These are phyloP conservation scores for Drosophila serrata DNA, from an alignment of 1,140 invertebrate species.

Conservation along the genomic window DNA sequence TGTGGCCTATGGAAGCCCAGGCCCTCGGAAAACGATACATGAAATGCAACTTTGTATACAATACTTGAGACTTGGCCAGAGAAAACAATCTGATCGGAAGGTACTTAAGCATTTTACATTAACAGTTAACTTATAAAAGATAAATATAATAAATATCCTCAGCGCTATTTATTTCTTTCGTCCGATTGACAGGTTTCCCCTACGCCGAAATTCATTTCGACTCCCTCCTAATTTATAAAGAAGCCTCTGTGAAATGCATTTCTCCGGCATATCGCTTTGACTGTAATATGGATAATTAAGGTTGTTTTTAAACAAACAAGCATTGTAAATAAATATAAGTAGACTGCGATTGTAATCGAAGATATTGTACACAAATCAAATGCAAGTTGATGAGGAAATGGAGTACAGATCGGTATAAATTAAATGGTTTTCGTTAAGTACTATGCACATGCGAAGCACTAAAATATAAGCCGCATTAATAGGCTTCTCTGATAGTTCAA, in stretches of 20 bases:
- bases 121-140: conserved; percentile 58
- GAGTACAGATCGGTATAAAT: conserved; percentile 3
- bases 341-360: conserved; percentile 35
- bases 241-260: conserved; percentile 58
- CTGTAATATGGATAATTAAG: conserved; percentile 32
- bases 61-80: neutral
- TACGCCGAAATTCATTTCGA: conserved; percentile 30
- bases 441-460: too few species aligned
- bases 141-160: conserved; percentile 65
- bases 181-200: conserved; percentile 72
- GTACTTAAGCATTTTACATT: conserved; percentile 2
- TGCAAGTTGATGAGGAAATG: conserved; percentile 1
- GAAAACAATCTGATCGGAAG: neutral
- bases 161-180: conserved; percentile 55
- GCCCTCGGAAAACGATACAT: conserved; percentile 57
- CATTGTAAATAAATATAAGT: conserved; percentile 24
- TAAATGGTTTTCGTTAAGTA: conserved; percentile 33
- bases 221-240: conserved; percentile 60
- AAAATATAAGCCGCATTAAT: conserved; percentile 2
- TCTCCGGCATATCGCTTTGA: conserved; percentile 21
- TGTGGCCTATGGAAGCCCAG: neutral
- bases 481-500: neutral
- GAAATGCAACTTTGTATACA: conserved; percentile 58
- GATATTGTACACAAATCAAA: conserved; percentile 47
- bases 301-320: conserved; percentile 24